Conservation (phyloP, 2,113 vertebrate species). For the Calonectris borealis region DNA sequence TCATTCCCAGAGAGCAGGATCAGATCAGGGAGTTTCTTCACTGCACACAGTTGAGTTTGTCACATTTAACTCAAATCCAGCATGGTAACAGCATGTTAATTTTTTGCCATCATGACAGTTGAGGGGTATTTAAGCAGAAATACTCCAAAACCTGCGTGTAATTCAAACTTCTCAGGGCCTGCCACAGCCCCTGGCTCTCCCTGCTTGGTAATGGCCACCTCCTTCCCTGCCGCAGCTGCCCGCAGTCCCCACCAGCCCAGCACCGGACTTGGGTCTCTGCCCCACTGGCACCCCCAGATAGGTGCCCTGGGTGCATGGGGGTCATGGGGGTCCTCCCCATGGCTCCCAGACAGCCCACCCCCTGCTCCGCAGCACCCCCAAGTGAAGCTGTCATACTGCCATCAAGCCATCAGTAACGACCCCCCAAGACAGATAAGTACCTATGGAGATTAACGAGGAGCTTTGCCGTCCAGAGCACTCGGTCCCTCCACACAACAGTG, state of each 20-base stretch:
- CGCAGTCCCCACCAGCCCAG: background rate
- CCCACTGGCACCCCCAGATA: background rate
- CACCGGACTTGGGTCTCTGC: background rate
- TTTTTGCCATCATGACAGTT: background rate
- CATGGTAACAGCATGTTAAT: background rate
- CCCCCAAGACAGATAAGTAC: too few relatives aligned
- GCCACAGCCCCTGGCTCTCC: background rate
- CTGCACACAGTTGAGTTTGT: background rate
- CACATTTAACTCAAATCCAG: background rate
- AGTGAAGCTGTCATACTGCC: background rate
- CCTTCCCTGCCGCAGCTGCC: background rate
- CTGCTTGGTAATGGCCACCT: background rate
- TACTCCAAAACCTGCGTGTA: background rate
- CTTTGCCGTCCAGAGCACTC: background rate
- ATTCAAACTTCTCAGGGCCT: background rate
- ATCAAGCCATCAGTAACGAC: background rate
- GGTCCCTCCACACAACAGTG: background rate
- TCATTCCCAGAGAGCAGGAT: background rate
- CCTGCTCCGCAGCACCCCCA: background rate
- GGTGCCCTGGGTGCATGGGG: too few relatives aligned
- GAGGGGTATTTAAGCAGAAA: background rate
- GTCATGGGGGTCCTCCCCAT: background rate
- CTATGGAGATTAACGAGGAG: background rate
- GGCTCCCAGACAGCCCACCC: background rate
- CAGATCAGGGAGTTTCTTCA: background rate